Conservation (phyloP, 1,140 invertebrate species). For the Cydia amplana region DNA sequence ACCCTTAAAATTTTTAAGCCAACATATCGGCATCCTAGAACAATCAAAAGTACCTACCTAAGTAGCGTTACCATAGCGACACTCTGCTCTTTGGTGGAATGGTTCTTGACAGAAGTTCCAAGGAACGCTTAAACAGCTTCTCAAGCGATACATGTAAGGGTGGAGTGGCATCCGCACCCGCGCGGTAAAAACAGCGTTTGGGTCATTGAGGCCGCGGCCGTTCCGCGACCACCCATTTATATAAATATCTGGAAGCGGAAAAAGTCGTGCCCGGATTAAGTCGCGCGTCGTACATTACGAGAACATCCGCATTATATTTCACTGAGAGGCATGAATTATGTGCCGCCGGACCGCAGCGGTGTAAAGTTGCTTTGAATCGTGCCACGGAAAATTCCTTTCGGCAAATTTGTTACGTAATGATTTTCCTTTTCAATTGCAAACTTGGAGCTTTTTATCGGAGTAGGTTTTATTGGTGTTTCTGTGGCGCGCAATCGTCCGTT, state of each 20-base stretch:
- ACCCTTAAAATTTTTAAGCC: too few relatives aligned
- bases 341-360: slow-evolving; percentile 49
- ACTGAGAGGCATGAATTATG: slow-evolving; percentile 65
- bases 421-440: slow-evolving; percentile 29
- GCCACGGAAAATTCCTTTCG: slow-evolving; percentile 46
- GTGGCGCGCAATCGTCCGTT: slow-evolving; percentile 16
- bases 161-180: slow-evolving; percentile 5
- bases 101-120: neutral
- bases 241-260: slow-evolving; percentile 55
- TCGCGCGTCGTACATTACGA: slow-evolving; percentile 67
- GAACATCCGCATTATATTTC: slow-evolving; percentile 71
- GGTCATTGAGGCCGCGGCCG: slow-evolving; percentile 12
- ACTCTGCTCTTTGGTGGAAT: neutral
- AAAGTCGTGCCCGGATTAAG: slow-evolving; percentile 62
- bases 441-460: slow-evolving; percentile 15
- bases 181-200: slow-evolving; percentile 16
- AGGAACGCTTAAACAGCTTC: neutral
- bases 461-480: slow-evolving; percentile 28
- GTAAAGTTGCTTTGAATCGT: slow-evolving; percentile 58
- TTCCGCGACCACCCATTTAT: slow-evolving; percentile 45
- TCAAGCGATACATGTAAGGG: slow-evolving; percentile 12
- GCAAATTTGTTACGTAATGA: slow-evolving; percentile 36
- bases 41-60: neutral
- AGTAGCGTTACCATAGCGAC: neutral
- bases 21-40: too few relatives aligned